A percentile compares a stretch with the other conserved stretches of the same genome.
Conservation (phyloP, 2,888 invertebrate genomes). For the Halictus ligatus region DNA sequence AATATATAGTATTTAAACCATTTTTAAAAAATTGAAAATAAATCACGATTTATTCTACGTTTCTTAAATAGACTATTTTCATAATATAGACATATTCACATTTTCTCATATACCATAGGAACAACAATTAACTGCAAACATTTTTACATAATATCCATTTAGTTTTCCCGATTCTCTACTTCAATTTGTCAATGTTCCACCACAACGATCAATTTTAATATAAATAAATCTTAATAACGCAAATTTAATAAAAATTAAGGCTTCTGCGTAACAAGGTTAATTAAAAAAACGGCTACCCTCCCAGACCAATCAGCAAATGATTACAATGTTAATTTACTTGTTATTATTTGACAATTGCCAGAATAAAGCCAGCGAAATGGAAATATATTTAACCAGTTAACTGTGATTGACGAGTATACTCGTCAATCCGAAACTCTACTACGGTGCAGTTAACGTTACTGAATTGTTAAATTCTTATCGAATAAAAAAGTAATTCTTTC, state of each 20-base stretch:
- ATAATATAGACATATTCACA: background rate
- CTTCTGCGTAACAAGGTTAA: background rate
- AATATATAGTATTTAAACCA: background rate
- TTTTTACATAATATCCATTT: background rate
- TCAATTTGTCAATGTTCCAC: background rate
- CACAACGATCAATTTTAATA: background rate
- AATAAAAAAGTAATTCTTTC: too few relatives aligned
- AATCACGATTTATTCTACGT: background rate
- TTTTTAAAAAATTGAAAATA: background rate
- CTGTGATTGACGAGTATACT: too few relatives aligned
- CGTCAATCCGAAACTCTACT: too few relatives aligned
- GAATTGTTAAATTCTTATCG: too few relatives aligned
- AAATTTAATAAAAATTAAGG: background rate
- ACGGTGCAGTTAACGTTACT: too few relatives aligned
- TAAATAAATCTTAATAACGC: background rate
- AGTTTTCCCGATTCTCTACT: background rate
- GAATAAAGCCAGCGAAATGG: background rate
- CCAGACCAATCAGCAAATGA: background rate
- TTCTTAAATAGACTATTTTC: background rate
- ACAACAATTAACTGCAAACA: background rate
- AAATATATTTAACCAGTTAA: background rate
- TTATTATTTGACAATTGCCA: background rate
- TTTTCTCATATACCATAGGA: background rate
- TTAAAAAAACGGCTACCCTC: background rate
- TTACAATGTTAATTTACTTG: background rate